phyloP scores from a whole-genome alignment of 2,797 vertebrate species.

The Chiroxiphia lanceolata region DNA sequence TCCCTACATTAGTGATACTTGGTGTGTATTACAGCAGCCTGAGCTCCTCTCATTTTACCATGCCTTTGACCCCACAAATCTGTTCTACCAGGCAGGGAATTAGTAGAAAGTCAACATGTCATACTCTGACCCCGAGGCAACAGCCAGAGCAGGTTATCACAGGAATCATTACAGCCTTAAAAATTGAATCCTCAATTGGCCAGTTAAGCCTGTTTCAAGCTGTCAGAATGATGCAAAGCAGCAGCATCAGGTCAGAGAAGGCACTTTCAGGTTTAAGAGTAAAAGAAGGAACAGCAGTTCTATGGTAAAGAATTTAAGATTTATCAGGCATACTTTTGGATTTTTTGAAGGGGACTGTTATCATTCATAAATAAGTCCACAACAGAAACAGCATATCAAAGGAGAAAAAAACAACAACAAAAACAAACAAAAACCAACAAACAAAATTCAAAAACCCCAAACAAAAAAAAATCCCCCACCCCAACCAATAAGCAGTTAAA shows the following conservation, averaged over 20 bases:
- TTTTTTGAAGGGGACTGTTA: background rate
- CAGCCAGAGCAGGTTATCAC: conserved; percentile 10
- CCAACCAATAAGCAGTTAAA: background rate
- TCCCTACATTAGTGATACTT: background rate
- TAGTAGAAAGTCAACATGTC: background rate
- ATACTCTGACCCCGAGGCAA: background rate
- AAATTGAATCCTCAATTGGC: conserved; percentile 6
- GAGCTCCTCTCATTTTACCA: background rate
- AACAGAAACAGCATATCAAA: background rate
- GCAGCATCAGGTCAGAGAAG: background rate
- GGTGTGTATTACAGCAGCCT: background rate
- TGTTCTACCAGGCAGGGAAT: background rate
- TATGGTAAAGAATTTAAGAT: background rate
- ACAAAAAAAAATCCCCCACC: background rate
- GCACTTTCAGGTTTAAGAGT: background rate
- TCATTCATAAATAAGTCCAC: background rate
- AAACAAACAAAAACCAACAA: background rate
- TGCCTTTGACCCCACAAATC: background rate
- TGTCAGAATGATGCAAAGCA: conserved; percentile 43
- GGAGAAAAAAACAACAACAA: background rate
- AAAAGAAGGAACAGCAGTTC: background rate
- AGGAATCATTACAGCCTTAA: conserved; percentile 22
- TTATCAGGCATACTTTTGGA: background rate
- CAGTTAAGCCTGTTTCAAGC: background rate
- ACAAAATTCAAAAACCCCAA: background rate